Conservation (phyloP, 2,113 vertebrate species). For the Heterotis niloticus region DNA sequence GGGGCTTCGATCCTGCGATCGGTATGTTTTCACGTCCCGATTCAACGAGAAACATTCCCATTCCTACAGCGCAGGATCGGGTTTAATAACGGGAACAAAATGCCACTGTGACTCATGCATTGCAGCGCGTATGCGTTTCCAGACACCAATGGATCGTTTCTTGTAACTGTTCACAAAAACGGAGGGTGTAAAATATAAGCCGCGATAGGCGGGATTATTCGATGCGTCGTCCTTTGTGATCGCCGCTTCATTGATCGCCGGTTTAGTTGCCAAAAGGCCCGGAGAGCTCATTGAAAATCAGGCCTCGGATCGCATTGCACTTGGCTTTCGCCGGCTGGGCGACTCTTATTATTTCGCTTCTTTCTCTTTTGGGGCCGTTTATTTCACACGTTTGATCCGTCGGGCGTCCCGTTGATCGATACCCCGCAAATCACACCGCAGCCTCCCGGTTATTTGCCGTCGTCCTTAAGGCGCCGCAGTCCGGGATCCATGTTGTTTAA, state of each 20-base stretch:
- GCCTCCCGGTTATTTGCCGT: neutral
- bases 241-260: constrained; percentile 1
- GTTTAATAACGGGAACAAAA: neutral
- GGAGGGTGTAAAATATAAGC: neutral
- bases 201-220: neutral
- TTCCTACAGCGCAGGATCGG: neutral
- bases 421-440: neutral
- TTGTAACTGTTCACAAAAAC: neutral
- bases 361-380: neutral
- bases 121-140: neutral
- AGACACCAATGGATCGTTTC: neutral
- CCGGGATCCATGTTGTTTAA: constrained; percentile 5
- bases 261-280: constrained; percentile 29
- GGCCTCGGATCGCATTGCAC: constrained; percentile 38
- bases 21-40: neutral
- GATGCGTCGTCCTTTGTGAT: neutral
- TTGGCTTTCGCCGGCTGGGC: constrained; percentile 20
- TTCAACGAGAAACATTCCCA: neutral
- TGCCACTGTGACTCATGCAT: neutral
- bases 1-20: neutral
- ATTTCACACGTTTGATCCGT: neutral
- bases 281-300: constrained; percentile 58
- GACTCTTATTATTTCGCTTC: neutral
- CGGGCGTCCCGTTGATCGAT: neutral
- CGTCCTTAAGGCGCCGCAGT: neutral